Evolutionary conservation across 2,113 vertebrate genomes (phyloP).

Genomic region (Zosterops lateralis): DNA sequence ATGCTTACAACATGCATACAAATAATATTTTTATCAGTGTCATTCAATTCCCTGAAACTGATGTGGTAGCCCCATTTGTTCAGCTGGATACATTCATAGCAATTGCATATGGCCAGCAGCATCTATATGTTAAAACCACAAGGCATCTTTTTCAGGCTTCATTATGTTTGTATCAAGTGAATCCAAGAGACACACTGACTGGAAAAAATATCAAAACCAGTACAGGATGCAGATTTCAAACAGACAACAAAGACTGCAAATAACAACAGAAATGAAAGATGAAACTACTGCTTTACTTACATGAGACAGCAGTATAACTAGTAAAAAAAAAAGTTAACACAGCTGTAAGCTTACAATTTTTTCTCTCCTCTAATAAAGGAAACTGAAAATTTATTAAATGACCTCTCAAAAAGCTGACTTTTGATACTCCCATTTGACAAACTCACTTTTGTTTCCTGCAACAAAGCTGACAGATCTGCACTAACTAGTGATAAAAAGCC

Average conservation of each 20-base stretch:
- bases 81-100: background rate
- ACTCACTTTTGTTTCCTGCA: background rate
- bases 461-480: background rate
- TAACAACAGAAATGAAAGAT: background rate
- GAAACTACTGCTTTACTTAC: background rate
- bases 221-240: background rate
- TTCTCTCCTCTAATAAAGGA: background rate
- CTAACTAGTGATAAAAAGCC: background rate
- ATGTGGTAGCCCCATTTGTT: background rate
- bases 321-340: background rate
- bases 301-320: background rate
- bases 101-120: background rate
- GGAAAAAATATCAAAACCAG: background rate
- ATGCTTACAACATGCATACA: background rate
- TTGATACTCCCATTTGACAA: background rate
- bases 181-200: background rate
- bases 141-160: background rate
- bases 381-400: background rate
- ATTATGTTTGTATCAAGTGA: background rate
- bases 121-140: background rate
- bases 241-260: background rate
- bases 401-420: background rate
- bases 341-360: background rate
- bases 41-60: background rate
- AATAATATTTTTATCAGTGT: background rate